Conservation (phyloP, 1,140 invertebrate species). For the Solenopsis invicta region DNA sequence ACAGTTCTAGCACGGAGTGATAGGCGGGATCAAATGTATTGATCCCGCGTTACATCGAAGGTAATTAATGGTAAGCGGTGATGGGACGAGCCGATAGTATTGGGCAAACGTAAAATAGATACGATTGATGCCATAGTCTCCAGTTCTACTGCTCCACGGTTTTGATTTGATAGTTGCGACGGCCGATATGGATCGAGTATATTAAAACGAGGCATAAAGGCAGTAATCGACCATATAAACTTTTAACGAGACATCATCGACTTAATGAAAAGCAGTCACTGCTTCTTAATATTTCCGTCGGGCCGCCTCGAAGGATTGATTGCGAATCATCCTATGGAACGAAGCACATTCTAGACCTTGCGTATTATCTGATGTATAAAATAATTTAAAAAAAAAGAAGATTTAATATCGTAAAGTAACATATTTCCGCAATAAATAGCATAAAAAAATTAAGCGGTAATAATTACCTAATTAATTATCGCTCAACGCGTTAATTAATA, state of each 20-base stretch:
- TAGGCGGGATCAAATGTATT: constrained; percentile 5
- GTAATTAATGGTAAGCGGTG: constrained; percentile 46
- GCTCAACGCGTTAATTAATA: background rate
- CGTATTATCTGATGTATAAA: constrained; percentile 39
- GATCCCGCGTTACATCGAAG: constrained; percentile 11
- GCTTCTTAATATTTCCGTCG: constrained; percentile 60
- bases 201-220: constrained; percentile 52
- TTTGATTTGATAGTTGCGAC: constrained; percentile 40
- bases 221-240: constrained; percentile 56
- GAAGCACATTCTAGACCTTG: constrained; percentile 22
- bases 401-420: background rate
- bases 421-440: background rate
- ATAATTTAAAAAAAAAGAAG: constrained; percentile 25
- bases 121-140: background rate
- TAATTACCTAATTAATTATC: constrained; percentile 23
- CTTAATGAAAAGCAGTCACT: constrained; percentile 51
- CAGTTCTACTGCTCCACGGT: background rate
- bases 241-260: constrained; percentile 56
- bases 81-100: constrained; percentile 28
- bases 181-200: constrained; percentile 35
- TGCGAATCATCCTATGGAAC: constrained; percentile 49
- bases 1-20: background rate
- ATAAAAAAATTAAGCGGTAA: constrained; percentile 24
- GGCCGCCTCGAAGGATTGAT: constrained; percentile 23
- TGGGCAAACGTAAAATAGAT: constrained; percentile 45